phyloP scores from a whole-genome alignment of 1,140 invertebrate species.

The Uloborus diversus region DNA sequence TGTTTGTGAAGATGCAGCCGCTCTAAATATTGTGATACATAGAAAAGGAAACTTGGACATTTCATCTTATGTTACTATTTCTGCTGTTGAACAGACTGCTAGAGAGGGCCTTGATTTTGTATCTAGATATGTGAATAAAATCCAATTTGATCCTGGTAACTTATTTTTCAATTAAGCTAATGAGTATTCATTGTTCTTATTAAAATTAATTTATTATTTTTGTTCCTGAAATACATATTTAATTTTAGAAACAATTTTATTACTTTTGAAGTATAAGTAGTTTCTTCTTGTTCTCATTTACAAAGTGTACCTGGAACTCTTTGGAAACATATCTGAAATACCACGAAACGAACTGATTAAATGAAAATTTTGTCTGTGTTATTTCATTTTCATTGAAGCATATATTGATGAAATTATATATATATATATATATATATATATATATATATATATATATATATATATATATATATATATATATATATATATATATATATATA shows the following conservation, averaged over 20 bases:
- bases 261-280: too few relatives aligned
- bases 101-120: conserved; percentile 46
- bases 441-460: too few relatives aligned
- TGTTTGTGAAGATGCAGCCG: conserved; percentile 48
- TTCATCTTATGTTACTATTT: conserved; percentile 40
- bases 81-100: conserved; percentile 39
- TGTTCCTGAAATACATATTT: neutral
- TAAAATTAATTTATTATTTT: neutral
- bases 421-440: too few relatives aligned
- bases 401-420: neutral
- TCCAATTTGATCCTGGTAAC: conserved; percentile 52
- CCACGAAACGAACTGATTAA: neutral
- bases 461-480: too few relatives aligned
- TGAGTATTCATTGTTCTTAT: neutral
- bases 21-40: conserved; percentile 28
- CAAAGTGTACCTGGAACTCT: too few relatives aligned
- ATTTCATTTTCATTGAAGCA: neutral
- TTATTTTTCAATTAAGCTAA: neutral
- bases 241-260: neutral
- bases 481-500: too few relatives aligned
- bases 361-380: neutral
- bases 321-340: neutral
- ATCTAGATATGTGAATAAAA: conserved; percentile 23
- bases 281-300: too few relatives aligned
- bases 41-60: conserved; percentile 33